Conservation (phyloP, 2,888 invertebrate genomes). For the Xestoiulus laeticollis region DNA sequence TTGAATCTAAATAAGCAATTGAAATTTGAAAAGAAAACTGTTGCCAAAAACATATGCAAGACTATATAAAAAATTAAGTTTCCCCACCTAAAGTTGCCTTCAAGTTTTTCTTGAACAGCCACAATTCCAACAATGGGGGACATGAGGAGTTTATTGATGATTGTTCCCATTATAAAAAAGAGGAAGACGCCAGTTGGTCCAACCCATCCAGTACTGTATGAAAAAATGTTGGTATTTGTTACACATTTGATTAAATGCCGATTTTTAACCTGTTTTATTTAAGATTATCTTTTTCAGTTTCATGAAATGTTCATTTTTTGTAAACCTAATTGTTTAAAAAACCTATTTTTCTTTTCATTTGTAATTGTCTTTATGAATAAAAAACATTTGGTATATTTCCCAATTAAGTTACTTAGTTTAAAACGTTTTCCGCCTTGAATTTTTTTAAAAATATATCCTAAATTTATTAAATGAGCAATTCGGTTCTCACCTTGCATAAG, state of each 20-base stretch:
- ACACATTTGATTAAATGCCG: not conserved
- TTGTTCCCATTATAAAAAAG: slow-evolving; percentile 68
- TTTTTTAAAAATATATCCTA: not conserved
- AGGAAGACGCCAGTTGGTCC: slow-evolving; percentile 68
- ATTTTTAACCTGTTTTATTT: no score
- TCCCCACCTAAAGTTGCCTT: slow-evolving; percentile 69
- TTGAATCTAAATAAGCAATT: slow-evolving; percentile 64
- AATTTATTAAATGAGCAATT: slow-evolving; percentile 51
- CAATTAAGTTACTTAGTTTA: no score
- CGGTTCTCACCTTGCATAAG: slow-evolving; percentile 64
- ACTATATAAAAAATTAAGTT: not conserved
- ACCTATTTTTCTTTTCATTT: no score
- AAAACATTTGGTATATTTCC: no score
- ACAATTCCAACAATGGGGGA: slow-evolving; percentile 68
- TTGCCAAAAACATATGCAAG: not conserved
- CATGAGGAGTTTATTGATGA: slow-evolving; percentile 69
- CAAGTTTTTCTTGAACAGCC: slow-evolving; percentile 68
- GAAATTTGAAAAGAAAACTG: not conserved
- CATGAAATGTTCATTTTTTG: no score
- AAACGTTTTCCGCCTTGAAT: no score
- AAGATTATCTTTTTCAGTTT: no score
- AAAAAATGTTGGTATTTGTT: not conserved
- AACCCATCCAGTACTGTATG: slow-evolving; percentile 68
- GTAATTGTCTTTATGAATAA: no score
- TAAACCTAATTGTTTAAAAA: no score